A percentile compares a stretch with the other conserved stretches of the same genome.
Evolutionary conservation across 2,888 invertebrate genomes (phyloP).

Genomic region (Chloromyia formosa): DNA sequence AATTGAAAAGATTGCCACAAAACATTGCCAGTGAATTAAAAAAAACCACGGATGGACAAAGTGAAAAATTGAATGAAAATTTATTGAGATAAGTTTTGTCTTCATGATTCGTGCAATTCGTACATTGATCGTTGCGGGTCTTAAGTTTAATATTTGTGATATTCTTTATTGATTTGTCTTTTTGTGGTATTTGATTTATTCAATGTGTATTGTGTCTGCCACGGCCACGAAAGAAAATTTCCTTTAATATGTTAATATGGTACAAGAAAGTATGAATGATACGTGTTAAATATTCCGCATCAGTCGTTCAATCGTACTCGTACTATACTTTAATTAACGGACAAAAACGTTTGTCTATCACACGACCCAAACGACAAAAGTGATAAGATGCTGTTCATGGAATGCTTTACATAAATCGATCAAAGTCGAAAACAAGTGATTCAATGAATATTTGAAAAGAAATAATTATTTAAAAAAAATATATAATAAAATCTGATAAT

Average conservation of each 20-base stretch:
- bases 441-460: neutral
- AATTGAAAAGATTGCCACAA: too few relatives aligned
- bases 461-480: neutral
- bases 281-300: neutral
- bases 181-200: too few relatives aligned
- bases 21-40: neutral
- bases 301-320: too few relatives aligned
- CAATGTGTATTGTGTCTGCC: constrained; percentile 16
- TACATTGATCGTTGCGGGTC: constrained; percentile 38
- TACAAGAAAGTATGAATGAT: constrained; percentile 17
- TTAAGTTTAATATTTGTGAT: constrained; percentile 42
- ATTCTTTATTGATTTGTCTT: neutral
- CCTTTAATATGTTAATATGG: neutral
- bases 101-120: constrained; percentile 27
- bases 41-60: neutral
- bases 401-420: constrained; percentile 17
- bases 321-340: too few relatives aligned
- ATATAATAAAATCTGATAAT: neutral
- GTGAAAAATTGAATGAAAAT: neutral
- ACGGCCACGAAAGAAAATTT: constrained; percentile 3
- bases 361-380: neutral
- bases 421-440: constrained; percentile 11
- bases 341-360: too few relatives aligned
- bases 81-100: constrained; percentile 34
- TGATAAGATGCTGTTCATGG: constrained; percentile 3